Percentiles rank a stretch among this genome's conserved stretches.
Conservation (phyloP, 2,888 invertebrate genomes). For the Phaedon cochleariae region DNA sequence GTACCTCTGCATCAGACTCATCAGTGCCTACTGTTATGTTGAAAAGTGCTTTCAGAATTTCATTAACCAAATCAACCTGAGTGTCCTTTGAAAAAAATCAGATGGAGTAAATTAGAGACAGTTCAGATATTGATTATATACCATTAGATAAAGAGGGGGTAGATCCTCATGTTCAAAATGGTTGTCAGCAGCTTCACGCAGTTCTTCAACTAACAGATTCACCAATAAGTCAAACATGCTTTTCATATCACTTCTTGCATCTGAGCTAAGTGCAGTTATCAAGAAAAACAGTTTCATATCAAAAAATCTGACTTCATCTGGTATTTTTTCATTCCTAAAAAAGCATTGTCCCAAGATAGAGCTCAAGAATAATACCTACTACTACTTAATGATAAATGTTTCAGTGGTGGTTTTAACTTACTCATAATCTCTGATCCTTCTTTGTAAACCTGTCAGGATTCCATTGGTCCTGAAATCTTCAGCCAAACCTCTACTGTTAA, state of each 20-base stretch:
- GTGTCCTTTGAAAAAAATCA: conserved; percentile 62
- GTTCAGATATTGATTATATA: conserved; percentile 3
- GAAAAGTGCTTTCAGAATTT: conserved; percentile 81
- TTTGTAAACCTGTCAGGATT: conserved; percentile 76
- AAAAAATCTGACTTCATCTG: conserved; percentile 80
- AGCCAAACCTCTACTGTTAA: conserved; percentile 74
- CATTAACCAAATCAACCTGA: conserved; percentile 73
- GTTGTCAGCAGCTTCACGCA: conserved; percentile 60
- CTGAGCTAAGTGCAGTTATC: conserved; percentile 81
- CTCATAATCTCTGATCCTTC: conserved; percentile 74
- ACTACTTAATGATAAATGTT: no score
- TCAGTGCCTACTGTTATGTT: conserved; percentile 72
- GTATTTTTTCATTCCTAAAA: conserved; percentile 67
- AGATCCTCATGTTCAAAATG: conserved; percentile 37
- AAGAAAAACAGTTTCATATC: conserved; percentile 90
- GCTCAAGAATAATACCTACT: not conserved
- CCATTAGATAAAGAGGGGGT: conserved; percentile 39
- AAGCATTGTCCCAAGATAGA: not conserved
- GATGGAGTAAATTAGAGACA: not conserved
- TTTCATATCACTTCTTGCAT: conserved; percentile 72
- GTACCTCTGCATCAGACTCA: conserved; percentile 69
- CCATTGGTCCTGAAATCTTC: conserved; percentile 69
- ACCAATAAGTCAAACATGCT: conserved; percentile 75
- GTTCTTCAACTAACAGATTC: conserved; percentile 72
- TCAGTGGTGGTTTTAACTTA: conserved; percentile 27